Evolutionary conservation across 2,797 vertebrate genomes (phyloP), one percentile per base, ranked within the genome.

Genomic region (Ambastaia sidthimunki): DNA sequence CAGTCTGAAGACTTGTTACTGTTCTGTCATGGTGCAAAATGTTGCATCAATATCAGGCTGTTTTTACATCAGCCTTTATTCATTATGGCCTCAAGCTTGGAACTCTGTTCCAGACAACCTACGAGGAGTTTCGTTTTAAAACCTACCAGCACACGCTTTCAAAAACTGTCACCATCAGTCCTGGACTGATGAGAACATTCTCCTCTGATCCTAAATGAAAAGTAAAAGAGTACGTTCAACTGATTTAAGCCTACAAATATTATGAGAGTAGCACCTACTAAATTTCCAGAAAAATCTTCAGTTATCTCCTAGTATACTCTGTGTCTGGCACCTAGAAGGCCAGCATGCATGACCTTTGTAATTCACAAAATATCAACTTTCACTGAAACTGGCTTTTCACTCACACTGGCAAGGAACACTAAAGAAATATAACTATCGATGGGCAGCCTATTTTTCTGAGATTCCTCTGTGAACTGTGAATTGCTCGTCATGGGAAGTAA

Each of bases 21-120:
- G 55, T 59, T 59, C 55, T 59, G 12, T 23, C 55, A 7, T 13
- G 4, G 55, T 59, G 55, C 19, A 59, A 59, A 59, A 59, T 25
- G 23, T 59, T 59, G 12, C 55, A 59, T 59, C 55, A 59, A 59
- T 59, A 59, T 23, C 55, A 23, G 55, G 11, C 3, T 12, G 21
- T 59, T 59, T 59, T 59, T 59, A 59, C 21, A 59, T 25, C 55
- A 59, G 21, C 9, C 12, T 59, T 59, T 59, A 59, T 11, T 59
- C 19, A 59, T 23, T 23, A 59, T 59, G 5, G 55, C 21, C 19
- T 5, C 21, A 59, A 59, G 55, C 55, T 59, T 25, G 55, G 11
- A 59, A 25, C 55, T 25, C 11, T 13, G 55, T 59, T 59, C 55
- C 21, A 25, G 12, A 59, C 55, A 59, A 25, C 55, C 21, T 57